Base-by-base conservation (phyloP, 2,113 vertebrate species). In the Poeciliopsis retropinna region DNA sequence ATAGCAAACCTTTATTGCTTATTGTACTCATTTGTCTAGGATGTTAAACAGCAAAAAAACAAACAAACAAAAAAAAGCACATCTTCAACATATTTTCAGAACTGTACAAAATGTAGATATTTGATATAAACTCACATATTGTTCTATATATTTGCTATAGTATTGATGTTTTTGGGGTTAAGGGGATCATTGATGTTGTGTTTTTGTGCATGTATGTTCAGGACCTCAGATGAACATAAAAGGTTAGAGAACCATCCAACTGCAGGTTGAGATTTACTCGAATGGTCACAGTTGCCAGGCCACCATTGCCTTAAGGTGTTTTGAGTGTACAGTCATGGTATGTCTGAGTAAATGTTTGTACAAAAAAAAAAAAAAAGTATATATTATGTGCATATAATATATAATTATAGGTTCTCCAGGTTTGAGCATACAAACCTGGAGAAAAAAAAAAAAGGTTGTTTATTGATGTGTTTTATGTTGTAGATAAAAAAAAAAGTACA, bases 251-350 rank as follows among this genome's bases (percentile, higher is more conserved):
- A 75, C 64, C 70, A 73, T 75, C 72, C 13, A 3, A 67, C 51
- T 80, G 65, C 70, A 72, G 44, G 65, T 80, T 81, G 82, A 90
- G 79, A 80, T 90, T 76, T 87, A 82, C 70, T 87, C 60, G 19
- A 91, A 83, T 31, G 69, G 79, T 89, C 82, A 89, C 74, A 80
- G 85, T 82, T 86, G 87, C 83, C 81, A 92, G 92, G 90, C 84
- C 92, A 91, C 93, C 91, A 85, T 85, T 92, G 92, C 90, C 91
- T 93, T 92, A 93, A 92, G 79, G 75, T 84, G 60, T 88, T 81
- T 78, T 80, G 69, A 85, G 63, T 79, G 76, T 86, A 86, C 70
- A 80, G 64, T 77, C 70, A 67, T 15, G 79, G 44, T 79, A 60
- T 65, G 69, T 80, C 19, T 60, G 41, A 61, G 31, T 54, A 31